Evolutionary conservation across 2,797 vertebrate species (phyloP).

Genomic region (Sparidentex hasta): DNA sequence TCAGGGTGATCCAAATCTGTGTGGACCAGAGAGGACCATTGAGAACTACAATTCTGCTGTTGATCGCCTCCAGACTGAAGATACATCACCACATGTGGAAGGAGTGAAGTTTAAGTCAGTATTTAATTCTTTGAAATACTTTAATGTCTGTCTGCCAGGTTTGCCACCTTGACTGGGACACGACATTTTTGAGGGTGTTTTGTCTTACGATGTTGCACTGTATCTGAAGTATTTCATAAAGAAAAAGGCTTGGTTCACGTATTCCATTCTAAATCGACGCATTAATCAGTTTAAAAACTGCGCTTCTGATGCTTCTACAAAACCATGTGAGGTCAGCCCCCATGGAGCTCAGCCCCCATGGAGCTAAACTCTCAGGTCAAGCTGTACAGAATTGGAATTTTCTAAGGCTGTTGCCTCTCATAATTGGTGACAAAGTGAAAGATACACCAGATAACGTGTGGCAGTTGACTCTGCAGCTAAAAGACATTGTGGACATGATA

Average conservation of each 20-base stretch:
- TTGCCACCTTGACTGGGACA: constrained; percentile 30
- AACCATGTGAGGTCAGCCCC: constrained; percentile 21
- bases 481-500: constrained; percentile 31
- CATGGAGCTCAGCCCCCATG: no score
- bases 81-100: no score
- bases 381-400: constrained; percentile 38
- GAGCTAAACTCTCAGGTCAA: constrained; percentile 20
- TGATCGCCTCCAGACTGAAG: neutral
- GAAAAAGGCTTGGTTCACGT: constrained; percentile 18
- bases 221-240: constrained; percentile 6
- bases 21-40: neutral
- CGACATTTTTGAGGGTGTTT: constrained; percentile 33
- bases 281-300: constrained; percentile 26
- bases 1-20: neutral
- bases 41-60: neutral
- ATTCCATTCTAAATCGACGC: constrained; percentile 7
- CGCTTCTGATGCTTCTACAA: constrained; percentile 6
- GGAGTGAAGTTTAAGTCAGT: constrained; percentile 26
- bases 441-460: constrained; percentile 28
- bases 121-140: constrained; percentile 25
- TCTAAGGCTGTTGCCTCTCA: constrained; percentile 12
- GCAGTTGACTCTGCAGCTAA: constrained; percentile 28
- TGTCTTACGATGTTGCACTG: constrained; percentile 18
- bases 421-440: constrained; percentile 40
- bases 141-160: constrained; percentile 25